These are phyloP conservation scores for Acyrthosiphon pisum DNA, from an alignment of 1,140 invertebrate species.

Conservation along the genomic window DNA sequence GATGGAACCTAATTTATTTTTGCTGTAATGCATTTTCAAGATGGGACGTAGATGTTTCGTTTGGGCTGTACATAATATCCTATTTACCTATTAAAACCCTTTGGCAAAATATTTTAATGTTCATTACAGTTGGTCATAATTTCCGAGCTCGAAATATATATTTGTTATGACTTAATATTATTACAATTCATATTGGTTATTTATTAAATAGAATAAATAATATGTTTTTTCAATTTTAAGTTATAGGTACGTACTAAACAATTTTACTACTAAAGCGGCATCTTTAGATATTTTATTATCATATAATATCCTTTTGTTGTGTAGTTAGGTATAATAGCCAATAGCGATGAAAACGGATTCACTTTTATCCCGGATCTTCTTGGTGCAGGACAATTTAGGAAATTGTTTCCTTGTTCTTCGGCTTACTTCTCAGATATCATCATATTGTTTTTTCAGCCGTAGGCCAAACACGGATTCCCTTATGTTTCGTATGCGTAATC, in stretches of 20 bases:
- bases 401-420: neutral
- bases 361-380: conserved; percentile 11
- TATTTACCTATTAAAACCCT: neutral
- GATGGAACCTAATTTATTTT: neutral
- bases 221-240: neutral
- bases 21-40: neutral
- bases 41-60: neutral
- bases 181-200: neutral
- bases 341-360: conserved; percentile 16
- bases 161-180: neutral
- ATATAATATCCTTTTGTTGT: neutral
- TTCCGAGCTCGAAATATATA: neutral
- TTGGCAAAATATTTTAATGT: neutral
- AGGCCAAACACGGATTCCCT: neutral
- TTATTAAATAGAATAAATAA: neutral
- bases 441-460: conserved; percentile 41
- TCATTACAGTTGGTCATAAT: neutral
- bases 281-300: neutral
- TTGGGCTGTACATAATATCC: neutral
- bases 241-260: neutral
- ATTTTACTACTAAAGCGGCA: neutral
- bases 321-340: neutral
- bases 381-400: neutral
- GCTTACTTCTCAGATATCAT: neutral
- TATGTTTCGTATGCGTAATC: neutral